These are phyloP conservation scores for Troilus luridus DNA, from an alignment of 2,888 invertebrate genomes.

Conservation along the genomic window DNA sequence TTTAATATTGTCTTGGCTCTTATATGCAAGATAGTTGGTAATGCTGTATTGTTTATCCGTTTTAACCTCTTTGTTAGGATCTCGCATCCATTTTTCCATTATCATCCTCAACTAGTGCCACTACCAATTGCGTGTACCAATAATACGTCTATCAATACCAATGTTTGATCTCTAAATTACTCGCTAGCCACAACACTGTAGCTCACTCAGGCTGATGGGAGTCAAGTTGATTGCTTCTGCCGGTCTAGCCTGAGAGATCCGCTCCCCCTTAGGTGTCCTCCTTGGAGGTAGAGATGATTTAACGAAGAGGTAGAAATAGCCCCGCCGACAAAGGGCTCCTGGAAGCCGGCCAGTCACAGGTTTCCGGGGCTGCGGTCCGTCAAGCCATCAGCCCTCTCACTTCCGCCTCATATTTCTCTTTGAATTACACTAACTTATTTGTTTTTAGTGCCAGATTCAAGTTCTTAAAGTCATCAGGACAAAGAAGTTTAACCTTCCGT, in stretches of 20 bases:
- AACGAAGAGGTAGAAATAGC: slow-evolving; percentile 42
- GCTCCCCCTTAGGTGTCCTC: not conserved
- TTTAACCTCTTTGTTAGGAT: too few relatives aligned
- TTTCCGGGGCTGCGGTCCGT: slow-evolving; percentile 16
- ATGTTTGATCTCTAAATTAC: too few relatives aligned
- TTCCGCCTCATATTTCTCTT: slow-evolving; percentile 39
- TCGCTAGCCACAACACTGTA: not conserved
- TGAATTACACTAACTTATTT: not conserved
- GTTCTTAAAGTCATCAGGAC: not conserved
- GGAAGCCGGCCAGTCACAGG: slow-evolving; percentile 5
- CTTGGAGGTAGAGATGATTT: slow-evolving; percentile 12
- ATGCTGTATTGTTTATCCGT: too few relatives aligned
- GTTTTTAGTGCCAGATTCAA: not conserved
- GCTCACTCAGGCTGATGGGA: too few relatives aligned
- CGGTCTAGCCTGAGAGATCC: not conserved
- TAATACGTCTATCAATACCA: too few relatives aligned
- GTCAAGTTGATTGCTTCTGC: not conserved
- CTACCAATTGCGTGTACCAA: too few relatives aligned
- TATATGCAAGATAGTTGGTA: too few relatives aligned
- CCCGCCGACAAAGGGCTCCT: slow-evolving; percentile 37
- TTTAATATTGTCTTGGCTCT: too few relatives aligned
- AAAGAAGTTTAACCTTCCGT: too few relatives aligned
- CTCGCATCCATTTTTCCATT: too few relatives aligned
- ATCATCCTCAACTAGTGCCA: too few relatives aligned
- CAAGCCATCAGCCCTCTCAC: not conserved